phyloP scores from a whole-genome alignment of 2,888 invertebrate species.

The Xanthia icteritia region DNA sequence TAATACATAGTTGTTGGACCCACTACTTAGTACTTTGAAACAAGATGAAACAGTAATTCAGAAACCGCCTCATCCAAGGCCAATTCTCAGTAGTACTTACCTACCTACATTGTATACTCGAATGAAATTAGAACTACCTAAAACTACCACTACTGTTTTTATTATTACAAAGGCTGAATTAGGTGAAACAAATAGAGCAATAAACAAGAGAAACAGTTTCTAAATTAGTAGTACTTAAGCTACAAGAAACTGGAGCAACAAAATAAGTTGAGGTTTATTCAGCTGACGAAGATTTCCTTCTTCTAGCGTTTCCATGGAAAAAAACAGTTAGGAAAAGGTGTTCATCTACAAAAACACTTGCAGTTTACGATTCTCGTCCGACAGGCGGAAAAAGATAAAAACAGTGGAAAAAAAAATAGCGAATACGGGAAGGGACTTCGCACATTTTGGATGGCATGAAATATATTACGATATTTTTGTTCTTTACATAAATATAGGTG shows the following conservation, averaged over 20 bases:
- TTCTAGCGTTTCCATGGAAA: constrained; percentile 48
- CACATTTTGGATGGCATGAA: constrained; percentile 25
- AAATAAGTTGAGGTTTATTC: constrained; percentile 49
- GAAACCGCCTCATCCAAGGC: not conserved
- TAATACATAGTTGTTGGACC: constrained; percentile 18
- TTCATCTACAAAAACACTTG: constrained; percentile 69
- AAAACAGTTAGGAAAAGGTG: constrained; percentile 65
- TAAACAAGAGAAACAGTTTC: constrained; percentile 52
- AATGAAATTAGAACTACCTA: constrained; percentile 31
- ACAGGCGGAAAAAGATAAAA: constrained; percentile 75
- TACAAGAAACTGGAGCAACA: constrained; percentile 39
- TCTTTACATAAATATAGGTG: not conserved
- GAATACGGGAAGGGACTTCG: constrained; percentile 37
- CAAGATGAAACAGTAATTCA: constrained; percentile 26
- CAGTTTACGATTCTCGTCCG: constrained; percentile 74
- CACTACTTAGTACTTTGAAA: constrained; percentile 6
- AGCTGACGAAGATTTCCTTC: constrained; percentile 63
- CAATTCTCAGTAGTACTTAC: constrained; percentile 4
- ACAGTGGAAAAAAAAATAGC: constrained; percentile 67
- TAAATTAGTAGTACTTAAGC: constrained; percentile 38
- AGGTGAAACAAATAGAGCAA: constrained; percentile 32
- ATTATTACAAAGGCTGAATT: constrained; percentile 37
- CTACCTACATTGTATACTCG: constrained; percentile 43
- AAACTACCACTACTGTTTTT: constrained; percentile 27
- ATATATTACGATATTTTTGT: constrained; percentile 27